These are phyloP conservation scores for Syndactyla subalaris DNA, from an alignment of 2,797 vertebrate genomes.

Conservation along the genomic window DNA sequence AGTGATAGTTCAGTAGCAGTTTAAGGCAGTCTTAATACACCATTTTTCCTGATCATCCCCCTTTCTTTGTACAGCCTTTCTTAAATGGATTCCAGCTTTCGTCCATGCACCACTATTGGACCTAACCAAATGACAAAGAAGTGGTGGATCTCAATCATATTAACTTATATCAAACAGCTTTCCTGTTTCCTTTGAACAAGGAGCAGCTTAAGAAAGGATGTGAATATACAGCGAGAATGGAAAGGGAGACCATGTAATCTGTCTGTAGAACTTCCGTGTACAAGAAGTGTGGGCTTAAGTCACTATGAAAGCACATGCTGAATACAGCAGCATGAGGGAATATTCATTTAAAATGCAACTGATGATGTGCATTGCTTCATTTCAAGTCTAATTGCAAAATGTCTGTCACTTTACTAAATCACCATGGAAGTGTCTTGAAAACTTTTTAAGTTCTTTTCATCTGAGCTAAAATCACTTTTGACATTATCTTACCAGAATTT, in stretches of 20 bases:
- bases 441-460: conserved; percentile 18
- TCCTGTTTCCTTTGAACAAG: not conserved
- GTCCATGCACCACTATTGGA: not conserved
- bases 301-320: not conserved
- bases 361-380: not conserved
- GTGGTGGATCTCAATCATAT: not conserved
- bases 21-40: not conserved
- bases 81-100: not conserved
- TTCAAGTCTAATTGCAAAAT: conserved; percentile 10
- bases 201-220: not conserved
- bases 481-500: conserved; percentile 6
- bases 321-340: not conserved
- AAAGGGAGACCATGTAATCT: not conserved
- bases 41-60: not conserved
- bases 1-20: not conserved
- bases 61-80: not conserved
- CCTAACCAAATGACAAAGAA: not conserved
- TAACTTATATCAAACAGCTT: not conserved
- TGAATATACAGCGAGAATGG: not conserved
- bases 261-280: not conserved
- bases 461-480: not conserved
- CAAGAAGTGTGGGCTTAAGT: not conserved
- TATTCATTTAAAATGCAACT: not conserved
- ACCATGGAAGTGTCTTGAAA: not conserved
- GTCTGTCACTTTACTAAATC: conserved; percentile 30